Evolutionary conservation across 2,113 vertebrate genomes (phyloP), one percentile per base, ranked within the genome.

Genomic region (Mohoua ochrocephala): DNA sequence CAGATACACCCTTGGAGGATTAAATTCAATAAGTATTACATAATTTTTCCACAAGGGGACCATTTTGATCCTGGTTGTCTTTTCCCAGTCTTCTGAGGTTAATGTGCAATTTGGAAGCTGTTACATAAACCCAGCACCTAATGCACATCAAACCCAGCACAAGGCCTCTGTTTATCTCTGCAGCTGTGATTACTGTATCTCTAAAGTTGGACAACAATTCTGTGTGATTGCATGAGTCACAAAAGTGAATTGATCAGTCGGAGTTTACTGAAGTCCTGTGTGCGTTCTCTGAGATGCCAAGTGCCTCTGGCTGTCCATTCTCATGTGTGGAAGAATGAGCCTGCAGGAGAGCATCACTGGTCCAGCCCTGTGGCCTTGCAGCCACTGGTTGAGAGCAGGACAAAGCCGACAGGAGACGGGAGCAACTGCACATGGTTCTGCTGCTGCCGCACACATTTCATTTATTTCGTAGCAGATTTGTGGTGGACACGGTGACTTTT

Each of bases 91-190:
- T 96, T 97, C 95, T 77, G 97, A 97, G 96, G 80, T 91, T 96
- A 89, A 93, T 79, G 60, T 91, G 97, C 95, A 95, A 94, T 97
- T 97, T 97, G 73, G 75, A 89, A 92, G 63, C 86, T 88, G 71
- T 95, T 96, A 80, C 11, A 71, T 91, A 97, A 93, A 89, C 81
- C 0, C 4, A 93, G 54, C 60, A 94, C 93, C 92, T 95, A 96
- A 91, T 80, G 53, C 63, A 90, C n/a, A 64, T 88, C 52, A 75
- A 71, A 54, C 83, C 56, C 65, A 65, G 39, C 47, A 42, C 17
- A 92, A 57, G 79, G 63, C 49, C 76, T 90, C 65, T 75, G 69
- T 91, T 93, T 90, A 78, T 96, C 93, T 92, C 54, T 2, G 31
- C 57, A 75, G 37, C 63, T 37, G 42, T 78, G 63, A 60, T 73